These are phyloP conservation scores for Dorcus parallelipipedus DNA, from an alignment of 2,888 invertebrate species.

Conservation along the genomic window DNA sequence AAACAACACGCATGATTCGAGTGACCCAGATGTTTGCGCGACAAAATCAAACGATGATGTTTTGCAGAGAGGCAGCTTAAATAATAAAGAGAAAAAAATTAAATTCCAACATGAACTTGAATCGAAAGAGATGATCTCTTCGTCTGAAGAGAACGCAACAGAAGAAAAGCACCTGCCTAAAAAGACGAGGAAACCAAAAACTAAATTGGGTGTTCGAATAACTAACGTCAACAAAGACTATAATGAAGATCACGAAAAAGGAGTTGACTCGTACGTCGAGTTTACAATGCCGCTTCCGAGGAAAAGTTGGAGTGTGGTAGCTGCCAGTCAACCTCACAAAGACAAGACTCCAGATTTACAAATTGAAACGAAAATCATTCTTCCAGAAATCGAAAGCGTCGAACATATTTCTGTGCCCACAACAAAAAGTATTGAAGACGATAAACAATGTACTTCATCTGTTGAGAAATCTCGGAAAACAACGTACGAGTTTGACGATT, in stretches of 20 bases:
- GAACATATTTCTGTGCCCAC: too few relatives aligned
- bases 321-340: slow-evolving; percentile 42
- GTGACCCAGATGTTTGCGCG: background rate
- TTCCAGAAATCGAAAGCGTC: too few relatives aligned
- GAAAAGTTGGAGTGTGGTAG: slow-evolving; percentile 57
- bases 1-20: background rate
- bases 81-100: slow-evolving; percentile 4
- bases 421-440: background rate
- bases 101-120: slow-evolving; percentile 21
- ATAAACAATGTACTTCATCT: background rate
- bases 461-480: slow-evolving; percentile 17
- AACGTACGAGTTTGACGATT: slow-evolving; percentile 1
- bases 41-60: slow-evolving; percentile 2
- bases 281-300: slow-evolving; percentile 36
- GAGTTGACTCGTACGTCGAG: background rate
- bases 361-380: too few relatives aligned
- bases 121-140: slow-evolving; percentile 23
- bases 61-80: slow-evolving; percentile 1
- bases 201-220: slow-evolving; percentile 46
- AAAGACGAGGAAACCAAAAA: slow-evolving; percentile 43
- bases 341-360: slow-evolving; percentile 42
- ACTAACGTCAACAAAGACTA: slow-evolving; percentile 24
- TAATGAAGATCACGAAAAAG: slow-evolving; percentile 18
- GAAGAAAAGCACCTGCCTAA: slow-evolving; percentile 23
- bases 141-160: slow-evolving; percentile 20